Evolutionary conservation across 2,797 vertebrate genomes (phyloP).

Genomic region (Astyanax mexicanus): DNA sequence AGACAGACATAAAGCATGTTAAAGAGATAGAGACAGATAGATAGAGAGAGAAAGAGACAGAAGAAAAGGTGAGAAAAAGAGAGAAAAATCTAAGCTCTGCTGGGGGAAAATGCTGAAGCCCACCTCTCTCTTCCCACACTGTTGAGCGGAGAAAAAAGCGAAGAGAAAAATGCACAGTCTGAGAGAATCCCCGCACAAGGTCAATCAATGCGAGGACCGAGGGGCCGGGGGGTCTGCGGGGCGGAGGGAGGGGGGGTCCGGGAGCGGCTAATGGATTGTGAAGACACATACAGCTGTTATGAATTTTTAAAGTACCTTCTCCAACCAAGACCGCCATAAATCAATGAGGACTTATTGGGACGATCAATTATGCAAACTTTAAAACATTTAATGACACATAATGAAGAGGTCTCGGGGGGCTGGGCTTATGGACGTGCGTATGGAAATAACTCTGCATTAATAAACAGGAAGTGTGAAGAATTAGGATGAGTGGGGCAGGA

Average conservation of each 20-base stretch:
- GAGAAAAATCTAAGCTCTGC: conserved; percentile 87
- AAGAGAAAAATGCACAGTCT: conserved; percentile 78
- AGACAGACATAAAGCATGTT: no score
- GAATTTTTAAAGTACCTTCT: conserved; percentile 97
- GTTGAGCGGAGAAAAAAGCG: conserved; percentile 64
- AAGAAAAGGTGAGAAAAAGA: conserved; percentile 44
- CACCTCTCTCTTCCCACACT: conserved; percentile 93
- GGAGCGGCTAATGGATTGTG: conserved; percentile 99
- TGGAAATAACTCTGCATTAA: neutral
- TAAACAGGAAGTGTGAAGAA: neutral
- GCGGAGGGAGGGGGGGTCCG: no score
- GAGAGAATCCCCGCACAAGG: conserved; percentile 92
- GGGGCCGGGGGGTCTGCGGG: conserved; percentile 86
- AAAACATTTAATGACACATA: conserved; percentile 99
- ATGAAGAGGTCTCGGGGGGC: conserved; percentile 88
- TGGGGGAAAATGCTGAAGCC: conserved; percentile 85
- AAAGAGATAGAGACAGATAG: conserved; percentile 47
- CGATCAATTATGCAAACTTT: conserved; percentile 99
- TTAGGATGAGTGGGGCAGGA: neutral
- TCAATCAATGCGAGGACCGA: conserved; percentile 94
- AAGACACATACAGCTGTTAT: conserved; percentile 92
- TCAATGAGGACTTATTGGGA: conserved; percentile 98
- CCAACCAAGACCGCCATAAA: conserved; percentile 93
- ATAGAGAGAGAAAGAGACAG: conserved; percentile 53
- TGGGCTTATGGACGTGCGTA: neutral